Percentiles rank a stretch among this genome's conserved stretches.
Evolutionary conservation across 2,797 vertebrate genomes (phyloP).

Genomic region (Adrianichthys oophorus): DNA sequence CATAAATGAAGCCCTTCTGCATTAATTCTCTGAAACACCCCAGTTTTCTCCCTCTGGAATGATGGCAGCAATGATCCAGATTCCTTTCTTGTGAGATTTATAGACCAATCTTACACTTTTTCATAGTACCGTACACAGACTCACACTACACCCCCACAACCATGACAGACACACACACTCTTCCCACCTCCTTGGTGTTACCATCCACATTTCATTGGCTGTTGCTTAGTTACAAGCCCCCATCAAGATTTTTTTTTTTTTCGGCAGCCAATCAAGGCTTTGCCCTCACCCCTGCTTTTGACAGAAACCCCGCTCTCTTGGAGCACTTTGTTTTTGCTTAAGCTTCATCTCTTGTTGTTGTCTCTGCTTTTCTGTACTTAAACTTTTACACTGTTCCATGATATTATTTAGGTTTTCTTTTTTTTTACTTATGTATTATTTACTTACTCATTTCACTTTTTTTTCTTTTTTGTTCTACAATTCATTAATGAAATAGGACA

Average conservation of each 20-base stretch:
- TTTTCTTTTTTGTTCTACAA: background rate
- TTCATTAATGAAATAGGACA: background rate
- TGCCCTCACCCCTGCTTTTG: conserved; percentile 41
- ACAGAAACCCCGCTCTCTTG: conserved; percentile 45
- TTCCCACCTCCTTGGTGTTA: conserved; percentile 70
- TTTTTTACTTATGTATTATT: background rate
- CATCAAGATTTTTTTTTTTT: conserved; percentile 39
- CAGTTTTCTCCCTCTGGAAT: conserved; percentile 24
- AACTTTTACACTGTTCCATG: conserved; percentile 2
- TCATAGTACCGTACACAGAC: conserved; percentile 59
- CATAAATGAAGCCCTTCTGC: background rate
- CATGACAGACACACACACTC: conserved; percentile 44
- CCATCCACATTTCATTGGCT: conserved; percentile 62
- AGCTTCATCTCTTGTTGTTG: conserved; percentile 24
- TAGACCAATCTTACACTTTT: conserved; percentile 68
- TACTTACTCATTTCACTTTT: background rate
- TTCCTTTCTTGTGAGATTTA: conserved; percentile 66
- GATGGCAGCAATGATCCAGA: conserved; percentile 50
- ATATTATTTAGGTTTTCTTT: conserved; percentile 1
- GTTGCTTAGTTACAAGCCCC: conserved; percentile 77
- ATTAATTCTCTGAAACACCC: conserved; percentile 16
- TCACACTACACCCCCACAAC: conserved; percentile 62
- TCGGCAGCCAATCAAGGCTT: conserved; percentile 44
- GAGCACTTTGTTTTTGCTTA: conserved; percentile 47
- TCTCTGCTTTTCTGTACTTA: background rate